Conservation (phyloP, 2,888 invertebrate species). For the Sisyra nigra region DNA sequence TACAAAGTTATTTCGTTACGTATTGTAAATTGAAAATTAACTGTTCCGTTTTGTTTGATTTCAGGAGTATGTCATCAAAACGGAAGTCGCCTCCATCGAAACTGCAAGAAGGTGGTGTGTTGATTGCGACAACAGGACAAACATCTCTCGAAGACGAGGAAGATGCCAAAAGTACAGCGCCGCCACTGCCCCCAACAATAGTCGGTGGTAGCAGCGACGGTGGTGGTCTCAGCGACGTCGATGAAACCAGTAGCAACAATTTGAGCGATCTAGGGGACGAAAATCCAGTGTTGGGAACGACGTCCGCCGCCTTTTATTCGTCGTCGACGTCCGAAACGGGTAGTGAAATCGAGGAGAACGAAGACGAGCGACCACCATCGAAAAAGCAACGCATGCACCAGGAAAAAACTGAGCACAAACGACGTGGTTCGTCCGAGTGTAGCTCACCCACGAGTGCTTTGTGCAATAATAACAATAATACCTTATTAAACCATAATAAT, state of each 20-base stretch:
- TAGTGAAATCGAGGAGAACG: slow-evolving; percentile 24
- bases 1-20: too few species aligned
- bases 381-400: slow-evolving; percentile 23
- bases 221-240: slow-evolving; percentile 35
- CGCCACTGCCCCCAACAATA: slow-evolving; percentile 18
- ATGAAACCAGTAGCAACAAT: slow-evolving; percentile 39
- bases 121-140: slow-evolving; percentile 25
- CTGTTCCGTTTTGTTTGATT: slow-evolving; percentile 29
- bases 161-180: slow-evolving; percentile 11
- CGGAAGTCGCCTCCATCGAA: slow-evolving; percentile 91
- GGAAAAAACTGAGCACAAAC: slow-evolving; percentile 3
- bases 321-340: slow-evolving; percentile 24
- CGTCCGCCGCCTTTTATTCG: slow-evolving; percentile 24
- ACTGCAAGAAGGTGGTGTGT: slow-evolving; percentile 59
- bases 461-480: slow-evolving; percentile 44
- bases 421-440: slow-evolving; percentile 48
- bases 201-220: slow-evolving; percentile 37
- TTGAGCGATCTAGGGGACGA: slow-evolving; percentile 43
- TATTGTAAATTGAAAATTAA: too few species aligned
- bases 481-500: slow-evolving; percentile 44
- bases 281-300: slow-evolving; percentile 39
- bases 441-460: slow-evolving; percentile 49
- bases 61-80: slow-evolving; percentile 92
- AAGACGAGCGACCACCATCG: slow-evolving; percentile 21
- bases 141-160: slow-evolving; percentile 27